Evolutionary conservation across 2,113 vertebrate species (phyloP).

Genomic region (Hippolais icterina): DNA sequence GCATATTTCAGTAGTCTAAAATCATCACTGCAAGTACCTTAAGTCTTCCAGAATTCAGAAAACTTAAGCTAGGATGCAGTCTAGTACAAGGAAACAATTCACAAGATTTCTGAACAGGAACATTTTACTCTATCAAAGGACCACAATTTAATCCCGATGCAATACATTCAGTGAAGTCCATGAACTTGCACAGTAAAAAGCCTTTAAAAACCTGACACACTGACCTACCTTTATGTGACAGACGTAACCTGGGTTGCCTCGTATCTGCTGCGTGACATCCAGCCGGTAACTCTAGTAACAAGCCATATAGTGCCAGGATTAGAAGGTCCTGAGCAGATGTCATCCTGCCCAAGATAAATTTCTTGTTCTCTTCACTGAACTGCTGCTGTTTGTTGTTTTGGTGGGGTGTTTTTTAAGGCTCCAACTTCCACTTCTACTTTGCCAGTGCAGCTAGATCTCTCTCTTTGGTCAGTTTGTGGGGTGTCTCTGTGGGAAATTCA

Average conservation of each 20-base stretch:
- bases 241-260: constrained; percentile 78
- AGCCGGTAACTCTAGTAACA: constrained; percentile 56
- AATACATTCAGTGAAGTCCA: neutral
- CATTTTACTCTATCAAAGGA: neutral
- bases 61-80: neutral
- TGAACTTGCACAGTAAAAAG: constrained; percentile 13
- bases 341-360: constrained; percentile 63
- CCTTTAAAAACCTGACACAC: constrained; percentile 26
- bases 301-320: constrained; percentile 59
- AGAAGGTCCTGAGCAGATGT: constrained; percentile 39
- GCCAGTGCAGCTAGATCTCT: neutral
- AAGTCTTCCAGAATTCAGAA: neutral
- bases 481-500: constrained; percentile 30
- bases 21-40: neutral
- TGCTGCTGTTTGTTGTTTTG: constrained; percentile 10
- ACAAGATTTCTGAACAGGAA: neutral
- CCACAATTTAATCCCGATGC: neutral
- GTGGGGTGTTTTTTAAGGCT: neutral
- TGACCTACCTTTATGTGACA: constrained; percentile 86
- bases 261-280: constrained; percentile 62
- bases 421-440: constrained; percentile 49
- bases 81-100: neutral
- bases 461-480: constrained; percentile 50
- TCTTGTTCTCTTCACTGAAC: constrained; percentile 24
- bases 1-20: neutral